Percentiles rank a stretch among this genome's conserved stretches.
Evolutionary conservation across 35 echinoderm and acorn worm genomes (phyloP).

Genomic region (Holothuria glaberrima): DNA sequence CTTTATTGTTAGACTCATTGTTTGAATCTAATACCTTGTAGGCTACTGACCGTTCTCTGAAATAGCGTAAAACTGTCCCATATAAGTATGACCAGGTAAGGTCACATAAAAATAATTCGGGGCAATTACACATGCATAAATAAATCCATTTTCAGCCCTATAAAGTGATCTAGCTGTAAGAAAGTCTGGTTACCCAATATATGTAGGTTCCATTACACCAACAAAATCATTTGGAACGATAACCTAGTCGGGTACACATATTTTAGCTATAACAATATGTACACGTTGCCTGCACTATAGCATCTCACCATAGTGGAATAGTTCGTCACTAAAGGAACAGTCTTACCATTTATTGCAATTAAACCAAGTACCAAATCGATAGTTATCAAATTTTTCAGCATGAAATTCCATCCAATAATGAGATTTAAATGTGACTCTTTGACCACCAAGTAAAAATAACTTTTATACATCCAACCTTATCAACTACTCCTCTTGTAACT

Average conservation of each 20-base stretch:
- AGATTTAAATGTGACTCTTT: slow-evolving; percentile 8
- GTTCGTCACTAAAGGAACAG: background rate
- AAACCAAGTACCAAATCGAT: slow-evolving; percentile 34
- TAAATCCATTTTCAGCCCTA: slow-evolving; percentile 22
- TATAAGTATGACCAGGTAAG: background rate
- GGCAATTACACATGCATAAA: background rate
- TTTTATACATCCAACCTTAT: slow-evolving; percentile 1
- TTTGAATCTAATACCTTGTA: background rate
- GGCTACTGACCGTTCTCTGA: slow-evolving; percentile 18
- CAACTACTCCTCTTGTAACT: slow-evolving; percentile 5
- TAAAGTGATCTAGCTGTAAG: slow-evolving; percentile 18
- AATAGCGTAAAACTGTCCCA: slow-evolving; percentile 35
- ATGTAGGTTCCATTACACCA: slow-evolving; percentile 39
- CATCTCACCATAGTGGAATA: slow-evolving; percentile 17
- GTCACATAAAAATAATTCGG: slow-evolving; percentile 14
- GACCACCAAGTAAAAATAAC: slow-evolving; percentile 27
- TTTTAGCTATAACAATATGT: slow-evolving; percentile 17
- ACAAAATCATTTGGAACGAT: background rate
- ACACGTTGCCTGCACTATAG: background rate
- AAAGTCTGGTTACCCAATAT: slow-evolving; percentile 4
- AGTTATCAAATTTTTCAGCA: background rate
- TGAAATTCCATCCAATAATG: slow-evolving; percentile 44
- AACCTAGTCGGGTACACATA: background rate
- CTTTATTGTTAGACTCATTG: background rate
- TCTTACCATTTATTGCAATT: background rate